Base-by-base conservation (phyloP, 1,140 invertebrate genomes). In the Elymnias hypermnestra region DNA sequence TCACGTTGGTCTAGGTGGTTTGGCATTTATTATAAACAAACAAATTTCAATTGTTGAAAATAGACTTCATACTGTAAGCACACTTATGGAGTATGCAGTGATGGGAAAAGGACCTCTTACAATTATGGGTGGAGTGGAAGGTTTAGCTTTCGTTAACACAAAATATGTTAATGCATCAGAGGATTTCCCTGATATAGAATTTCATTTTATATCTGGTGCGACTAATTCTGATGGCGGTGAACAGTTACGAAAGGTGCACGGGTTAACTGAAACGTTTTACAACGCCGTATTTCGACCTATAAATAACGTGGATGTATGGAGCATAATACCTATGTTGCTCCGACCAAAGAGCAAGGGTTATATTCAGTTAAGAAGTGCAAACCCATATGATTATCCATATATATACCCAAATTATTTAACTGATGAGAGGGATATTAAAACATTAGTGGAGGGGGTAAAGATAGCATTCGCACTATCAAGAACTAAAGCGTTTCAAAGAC, bases 401-500 rank as follows among this genome's bases (percentile, higher is more conserved):
- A 97, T 99, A 37, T 94, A 97, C 70, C 95, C 97, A 0, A 97
- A 97, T 69, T 98, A 98, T 62, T 91, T 98, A 54, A 87, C 89
- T 3, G 92, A 96, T 39, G 92, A 92, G 1, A 87, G 90, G 9
- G 95, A 97, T 62, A 88, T 96, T 53, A 91, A 92, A 17, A 92
- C 91, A 0, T 74, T 97, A 19, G 88, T 96, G 2, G 95, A 97
- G 81, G 94, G 94, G 0, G 93, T 93, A 0, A 95, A 95, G 74
- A 92, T 95, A 13, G 91, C 88, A 0, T 85, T 95, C 0, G 92
- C 92, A 0, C 67, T 95, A 5, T 94, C 93, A 8, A 89, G 89
- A 49, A 95, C 94, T 0, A 87, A 89, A 35, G 89, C 92, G 0
- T 94, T 95, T 60, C 88, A 89, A 56, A 86, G 88, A 23, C 93